Evolutionary conservation across 2,797 vertebrate species (phyloP).

Genomic region (Chrysocyon brachyurus): DNA sequence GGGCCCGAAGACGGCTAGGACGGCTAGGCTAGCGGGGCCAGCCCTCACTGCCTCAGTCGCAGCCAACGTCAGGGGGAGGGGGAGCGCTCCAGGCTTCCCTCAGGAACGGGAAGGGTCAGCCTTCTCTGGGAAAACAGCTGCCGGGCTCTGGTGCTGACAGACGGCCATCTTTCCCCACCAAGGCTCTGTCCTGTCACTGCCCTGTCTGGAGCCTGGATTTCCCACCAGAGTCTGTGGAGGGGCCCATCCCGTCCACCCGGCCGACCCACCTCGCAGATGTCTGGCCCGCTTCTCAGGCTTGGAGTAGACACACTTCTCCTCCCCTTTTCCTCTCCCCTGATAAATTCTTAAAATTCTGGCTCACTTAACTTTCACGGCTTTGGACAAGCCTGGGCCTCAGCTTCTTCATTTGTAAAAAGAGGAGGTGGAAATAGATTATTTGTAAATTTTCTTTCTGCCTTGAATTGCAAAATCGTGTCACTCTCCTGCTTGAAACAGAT

Average conservation of each 20-base stretch:
- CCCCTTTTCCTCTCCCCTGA: neutral
- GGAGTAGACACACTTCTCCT: neutral
- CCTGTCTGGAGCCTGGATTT: conserved; percentile 69
- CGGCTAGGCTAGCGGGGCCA: neutral
- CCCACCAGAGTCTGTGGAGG: conserved; percentile 59
- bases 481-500: neutral
- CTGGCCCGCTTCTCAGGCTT: conserved; percentile 44
- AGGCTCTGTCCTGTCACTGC: conserved; percentile 5
- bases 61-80: neutral
- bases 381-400: neutral
- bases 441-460: conserved; percentile 2
- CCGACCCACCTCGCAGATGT: conserved; percentile 49
- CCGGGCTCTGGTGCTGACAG: conserved; percentile 59
- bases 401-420: neutral
- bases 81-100: neutral
- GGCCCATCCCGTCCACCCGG: neutral
- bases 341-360: neutral
- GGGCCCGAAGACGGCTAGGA: neutral
- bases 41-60: neutral
- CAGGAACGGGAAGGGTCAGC: conserved; percentile 48
- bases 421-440: neutral
- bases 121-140: conserved; percentile 70
- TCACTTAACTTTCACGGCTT: neutral
- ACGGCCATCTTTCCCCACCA: conserved; percentile 55
- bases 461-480: neutral